Conservation (phyloP, 2,888 invertebrate species). For the Erebia epiphron region DNA sequence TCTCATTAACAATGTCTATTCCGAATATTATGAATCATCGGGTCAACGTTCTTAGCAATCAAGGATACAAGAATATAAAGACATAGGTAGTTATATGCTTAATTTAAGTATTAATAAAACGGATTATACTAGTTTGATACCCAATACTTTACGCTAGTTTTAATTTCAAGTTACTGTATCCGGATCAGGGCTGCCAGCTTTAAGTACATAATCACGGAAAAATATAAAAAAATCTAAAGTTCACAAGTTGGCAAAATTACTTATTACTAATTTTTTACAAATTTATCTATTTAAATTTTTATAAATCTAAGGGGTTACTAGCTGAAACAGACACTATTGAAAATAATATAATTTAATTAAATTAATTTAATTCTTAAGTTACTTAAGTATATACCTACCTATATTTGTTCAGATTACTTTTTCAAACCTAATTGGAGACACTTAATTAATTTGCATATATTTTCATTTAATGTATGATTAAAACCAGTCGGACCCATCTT, state of each 20-base stretch:
- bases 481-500: conserved; percentile 43
- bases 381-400: no score
- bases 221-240: background rate
- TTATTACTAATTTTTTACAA: no score
- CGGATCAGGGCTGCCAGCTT: conserved; percentile 48
- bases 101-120: conserved; percentile 76
- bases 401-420: no score
- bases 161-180: conserved; percentile 53
- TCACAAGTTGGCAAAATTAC: no score
- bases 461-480: conserved; percentile 69
- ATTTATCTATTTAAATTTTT: no score
- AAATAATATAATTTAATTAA: background rate
- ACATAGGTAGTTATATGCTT: conserved; percentile 58
- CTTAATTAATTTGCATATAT: conserved; percentile 68
- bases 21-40: conserved; percentile 51
- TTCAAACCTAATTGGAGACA: no score
- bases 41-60: conserved; percentile 65
- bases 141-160: conserved; percentile 61
- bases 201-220: background rate
- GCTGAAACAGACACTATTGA: background rate
- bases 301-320: no score
- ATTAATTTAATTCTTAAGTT: background rate
- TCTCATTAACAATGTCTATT: conserved; percentile 29
- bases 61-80: conserved; percentile 69
- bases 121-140: conserved; percentile 66